Evolutionary conservation across 1,140 invertebrate species (phyloP), one percentile per base, ranked within the genome.

Genomic region (Cylas formicarius): DNA sequence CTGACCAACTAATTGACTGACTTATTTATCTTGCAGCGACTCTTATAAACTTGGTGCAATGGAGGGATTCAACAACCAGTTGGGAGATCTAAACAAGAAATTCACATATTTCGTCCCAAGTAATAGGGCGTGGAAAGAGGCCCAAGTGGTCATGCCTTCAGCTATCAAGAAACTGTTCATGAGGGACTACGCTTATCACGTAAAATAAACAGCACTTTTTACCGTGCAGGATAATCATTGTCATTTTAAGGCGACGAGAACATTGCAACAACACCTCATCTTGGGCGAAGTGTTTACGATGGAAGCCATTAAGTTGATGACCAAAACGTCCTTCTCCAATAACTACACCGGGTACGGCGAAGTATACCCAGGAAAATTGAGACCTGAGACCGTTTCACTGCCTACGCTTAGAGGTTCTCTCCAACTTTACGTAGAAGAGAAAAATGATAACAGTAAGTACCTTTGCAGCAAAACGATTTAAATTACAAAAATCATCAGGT

Each of bases 71-170:
- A 92, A 91, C 62, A 70, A 77, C 10, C 80, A 84, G 56, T 65
- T 96, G 23, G 80, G 80, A 42, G 78, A 86, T 48, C 76, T 79
- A 18, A 78, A 78, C 37, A 82, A 84, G 46, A 78, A 82, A 22
- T 95, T 84, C 65, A 97, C 92, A 1, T 91, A 87, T 61, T 94
- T 97, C 61, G 90, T 90, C 1, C 91, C 92, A 1, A 73, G 81
- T 9, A 82, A 96, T 57, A 78, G 80, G 49, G 92, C 90, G 8
- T 97, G 88, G 88, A 69, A 78, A 16, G 74, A 78, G 40, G 76
- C 84, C 41, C 73, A 80, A 60, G 70, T 77, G 27, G 71, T 72
- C 27, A 77, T 77, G 57, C 86, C 86, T 2, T 85, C 86, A 7
- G 74, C 79, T 3, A 78, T 84, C 62, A 90, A 88, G 65, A 88